These are phyloP conservation scores for Puntigrus tetrazona DNA, from an alignment of 2,113 vertebrate species.

Conservation along the genomic window DNA sequence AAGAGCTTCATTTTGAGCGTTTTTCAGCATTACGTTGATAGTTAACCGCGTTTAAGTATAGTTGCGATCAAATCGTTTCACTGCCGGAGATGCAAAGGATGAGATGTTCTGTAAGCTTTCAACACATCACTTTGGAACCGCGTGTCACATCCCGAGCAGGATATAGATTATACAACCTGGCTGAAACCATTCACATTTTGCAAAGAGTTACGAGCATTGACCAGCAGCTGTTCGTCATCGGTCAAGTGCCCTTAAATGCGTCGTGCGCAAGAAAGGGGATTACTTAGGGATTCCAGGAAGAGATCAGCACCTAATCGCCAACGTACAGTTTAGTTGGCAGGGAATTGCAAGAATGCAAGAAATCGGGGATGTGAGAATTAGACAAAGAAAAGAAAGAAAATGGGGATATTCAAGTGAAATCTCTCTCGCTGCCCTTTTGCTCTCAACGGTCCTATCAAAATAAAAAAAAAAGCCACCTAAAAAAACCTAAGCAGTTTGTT, in stretches of 20 bases:
- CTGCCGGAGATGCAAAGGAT: not conserved
- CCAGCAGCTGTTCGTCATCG: slow-evolving; percentile 11
- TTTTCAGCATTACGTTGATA: not conserved
- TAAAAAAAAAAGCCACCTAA: no score
- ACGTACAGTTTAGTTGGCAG: slow-evolving; percentile 27
- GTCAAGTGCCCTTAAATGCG: slow-evolving; percentile 33
- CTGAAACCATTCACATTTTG: slow-evolving; percentile 1
- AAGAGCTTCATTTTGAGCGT: not conserved
- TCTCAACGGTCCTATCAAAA: no score
- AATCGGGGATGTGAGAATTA: not conserved
- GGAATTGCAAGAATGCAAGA: slow-evolving; percentile 12
- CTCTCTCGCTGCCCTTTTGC: no score
- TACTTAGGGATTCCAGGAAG: slow-evolving; percentile 49
- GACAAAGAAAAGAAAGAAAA: not conserved
- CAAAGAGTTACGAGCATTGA: slow-evolving; percentile 44
- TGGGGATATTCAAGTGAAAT: no score
- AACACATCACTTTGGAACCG: not conserved
- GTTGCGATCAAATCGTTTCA: not conserved
- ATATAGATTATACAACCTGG: not conserved
- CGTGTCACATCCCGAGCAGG: not conserved
- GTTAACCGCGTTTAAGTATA: not conserved
- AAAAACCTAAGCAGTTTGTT: no score
- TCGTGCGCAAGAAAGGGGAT: slow-evolving; percentile 40
- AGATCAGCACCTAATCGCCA: slow-evolving; percentile 38
- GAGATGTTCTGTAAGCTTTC: not conserved